A percentile compares a stretch with the other conserved stretches of the same genome.
Evolutionary conservation across 2,113 vertebrate genomes (phyloP).

Genomic region (Ibidorhyncha struthersii): DNA sequence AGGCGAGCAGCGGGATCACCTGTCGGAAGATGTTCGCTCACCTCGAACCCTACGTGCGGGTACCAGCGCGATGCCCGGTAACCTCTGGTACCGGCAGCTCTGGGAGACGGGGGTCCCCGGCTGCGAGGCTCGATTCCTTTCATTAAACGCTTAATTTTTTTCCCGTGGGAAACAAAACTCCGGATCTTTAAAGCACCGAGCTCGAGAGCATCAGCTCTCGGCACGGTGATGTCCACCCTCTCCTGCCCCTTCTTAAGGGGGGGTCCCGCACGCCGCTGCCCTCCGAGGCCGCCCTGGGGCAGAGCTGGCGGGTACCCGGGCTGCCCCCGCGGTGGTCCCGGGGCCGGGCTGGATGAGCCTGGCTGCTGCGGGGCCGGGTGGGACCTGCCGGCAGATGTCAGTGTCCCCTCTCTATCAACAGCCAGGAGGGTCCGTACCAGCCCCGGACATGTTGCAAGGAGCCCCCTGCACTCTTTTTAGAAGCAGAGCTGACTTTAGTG

Average conservation of each 20-base stretch:
- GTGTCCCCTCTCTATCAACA: conserved; percentile 30
- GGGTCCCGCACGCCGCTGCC: background rate
- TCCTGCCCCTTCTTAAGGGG: background rate
- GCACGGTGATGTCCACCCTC: background rate
- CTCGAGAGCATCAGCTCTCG: background rate
- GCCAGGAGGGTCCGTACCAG: background rate
- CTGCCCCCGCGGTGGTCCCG: background rate
- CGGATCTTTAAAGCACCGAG: background rate
- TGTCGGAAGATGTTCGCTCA: background rate
- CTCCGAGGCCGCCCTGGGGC: background rate
- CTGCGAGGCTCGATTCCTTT: background rate
- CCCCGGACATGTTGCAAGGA: background rate
- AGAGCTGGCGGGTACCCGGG: background rate
- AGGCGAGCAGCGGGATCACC: background rate
- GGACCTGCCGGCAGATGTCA: conserved; percentile 59
- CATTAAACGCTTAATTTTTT: background rate
- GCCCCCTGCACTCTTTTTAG: background rate
- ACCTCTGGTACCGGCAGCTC: background rate
- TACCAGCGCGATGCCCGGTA: background rate
- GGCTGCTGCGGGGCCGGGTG: background rate
- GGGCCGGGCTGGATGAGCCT: background rate
- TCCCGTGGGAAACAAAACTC: background rate
- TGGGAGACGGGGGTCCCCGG: background rate
- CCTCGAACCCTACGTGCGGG: background rate
- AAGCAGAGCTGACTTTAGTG: background rate